Percentiles rank a stretch among this genome's conserved stretches.
Evolutionary conservation across 2,888 invertebrate species (phyloP).

Genomic region (Morpho deidamia): DNA sequence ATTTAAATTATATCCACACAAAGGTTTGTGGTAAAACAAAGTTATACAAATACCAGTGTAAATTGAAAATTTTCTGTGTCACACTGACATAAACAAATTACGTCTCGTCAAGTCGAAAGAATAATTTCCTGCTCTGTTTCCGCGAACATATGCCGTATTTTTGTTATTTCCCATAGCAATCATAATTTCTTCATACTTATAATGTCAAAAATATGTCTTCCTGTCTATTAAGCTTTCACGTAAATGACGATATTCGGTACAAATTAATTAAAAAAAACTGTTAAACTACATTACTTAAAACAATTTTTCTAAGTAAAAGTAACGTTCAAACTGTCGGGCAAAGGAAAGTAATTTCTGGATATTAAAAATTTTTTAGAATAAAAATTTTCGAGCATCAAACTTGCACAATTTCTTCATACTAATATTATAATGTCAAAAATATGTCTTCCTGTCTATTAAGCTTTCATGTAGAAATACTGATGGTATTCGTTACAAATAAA

Average conservation of each 20-base stretch:
- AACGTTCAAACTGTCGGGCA: conserved; percentile 6
- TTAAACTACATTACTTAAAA: neutral
- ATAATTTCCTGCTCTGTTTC: neutral
- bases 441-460: too few relatives aligned
- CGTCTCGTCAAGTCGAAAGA: conserved; percentile 9
- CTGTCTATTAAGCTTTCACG: too few relatives aligned
- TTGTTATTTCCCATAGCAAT: neutral
- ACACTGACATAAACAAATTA: conserved; percentile 20
- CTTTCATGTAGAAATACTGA: too few relatives aligned
- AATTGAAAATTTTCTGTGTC: conserved; percentile 28
- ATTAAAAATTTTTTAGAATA: conserved; percentile 19
- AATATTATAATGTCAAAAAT: too few relatives aligned
- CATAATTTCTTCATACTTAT: too few relatives aligned
- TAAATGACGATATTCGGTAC: too few relatives aligned
- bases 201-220: too few relatives aligned
- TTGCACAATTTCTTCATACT: too few relatives aligned
- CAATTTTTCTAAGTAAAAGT: conserved; percentile 1
- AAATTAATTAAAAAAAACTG: too few relatives aligned
- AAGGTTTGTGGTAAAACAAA: conserved; percentile 1
- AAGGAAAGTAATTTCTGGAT: conserved; percentile 14
- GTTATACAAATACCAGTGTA: conserved; percentile 24
- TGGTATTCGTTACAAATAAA: too few relatives aligned
- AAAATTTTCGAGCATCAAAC: too few relatives aligned
- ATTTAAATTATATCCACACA: conserved; percentile 9
- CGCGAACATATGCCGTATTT: neutral